Base-by-base conservation (phyloP, 2,113 vertebrate genomes). In the Sorex araneus region DNA sequence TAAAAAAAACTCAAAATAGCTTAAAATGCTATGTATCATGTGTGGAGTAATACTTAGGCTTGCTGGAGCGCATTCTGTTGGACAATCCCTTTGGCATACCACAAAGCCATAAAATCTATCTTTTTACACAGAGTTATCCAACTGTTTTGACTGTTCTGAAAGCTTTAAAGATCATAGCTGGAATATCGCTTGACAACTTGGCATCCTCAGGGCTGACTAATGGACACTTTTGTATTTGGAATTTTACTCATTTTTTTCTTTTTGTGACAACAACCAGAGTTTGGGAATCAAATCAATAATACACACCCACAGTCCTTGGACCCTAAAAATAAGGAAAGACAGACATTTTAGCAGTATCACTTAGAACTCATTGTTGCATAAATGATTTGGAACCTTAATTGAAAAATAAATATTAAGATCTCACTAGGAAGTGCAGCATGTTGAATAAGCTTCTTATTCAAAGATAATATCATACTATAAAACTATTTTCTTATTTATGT, bases 41-140 rank as follows among this genome's bases (percentile, higher is more conserved):
- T 94, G 90, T 79, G 64, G 67, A 69, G 63, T 77, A 92, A 94
- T 90, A 94, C 86, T 92, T 79, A 91, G 76, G 71, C 36, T 91
- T 88, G 87, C 90, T 90, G 83, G 78, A 30, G 32, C 34, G 74
- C 45, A 54, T 40, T 94, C 81, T 84, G 50, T 36, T 94, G 95
- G 94, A 94, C 75, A 89, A 85, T 91, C 47, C 90, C 32, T 87
- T 92, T 96, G 97, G 96, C 95, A 90, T n/a, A 92, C 86, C 19
- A 47, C 43, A 71, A 91, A 91, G 43, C 78, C 70, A 95, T 96
- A 92, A 95, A 96, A 90, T 45, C 32, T 92, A 93, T 54, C 45
- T 69, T 91, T 96, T 94, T 94, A 43, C 60, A 63, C 85, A 87
- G 50, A 73, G 47, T 74, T 89, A 87, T 84, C 89, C 94, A 78